Evolutionary conservation across 2,113 vertebrate species (phyloP), one percentile per base, ranked within the genome.

Genomic region (Ceratotherium simum): DNA sequence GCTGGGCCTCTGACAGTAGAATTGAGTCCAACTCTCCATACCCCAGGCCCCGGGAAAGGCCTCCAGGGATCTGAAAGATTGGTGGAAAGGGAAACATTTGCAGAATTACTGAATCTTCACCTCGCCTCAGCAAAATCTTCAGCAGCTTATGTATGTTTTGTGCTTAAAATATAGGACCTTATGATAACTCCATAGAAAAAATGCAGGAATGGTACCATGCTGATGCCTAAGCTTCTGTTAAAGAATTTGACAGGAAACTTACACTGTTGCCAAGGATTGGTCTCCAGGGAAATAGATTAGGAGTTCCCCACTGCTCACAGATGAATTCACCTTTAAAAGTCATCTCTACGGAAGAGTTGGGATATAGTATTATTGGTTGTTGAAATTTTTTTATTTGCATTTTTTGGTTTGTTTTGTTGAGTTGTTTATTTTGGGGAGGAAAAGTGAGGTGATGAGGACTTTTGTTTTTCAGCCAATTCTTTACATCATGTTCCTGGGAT

Each of bases 251-350:
- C 60, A 85, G 80, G 83, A 92, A 96, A 90, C 80, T 39, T 46
- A 92, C 10, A 23, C 91, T 96, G 58, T 94, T 95, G 33, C 84
- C 65, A 62, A 86, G n/a, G 17, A 86, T 90, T 87, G 65, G 29
- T 98, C 95, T 97, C 90, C 80, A 80, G 89, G 96, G 94, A 98
- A 97, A 79, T 86, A 67, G 33, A 2, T 69, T 64, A 85, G 88
- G 96, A 97, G 85, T 73, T 62, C 39, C 18, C 39, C 3, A 1
- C 12, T 79, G 96, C 97, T 97, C 92, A 33, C n/a, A 90, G 81
- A 93, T 98, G 95, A 97, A 72, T 86, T 91, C 58, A 11, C 4
- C 95, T 98, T 42, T 17, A 94, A 92, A 96, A 60, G 27, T 97
- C 88, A 91, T 36, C 83, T 96, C 51, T 79, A 36, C 23, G 18